These are phyloP conservation scores for Tragelaphus oryx DNA, from an alignment of 2,797 vertebrate species.

Conservation along the genomic window DNA sequence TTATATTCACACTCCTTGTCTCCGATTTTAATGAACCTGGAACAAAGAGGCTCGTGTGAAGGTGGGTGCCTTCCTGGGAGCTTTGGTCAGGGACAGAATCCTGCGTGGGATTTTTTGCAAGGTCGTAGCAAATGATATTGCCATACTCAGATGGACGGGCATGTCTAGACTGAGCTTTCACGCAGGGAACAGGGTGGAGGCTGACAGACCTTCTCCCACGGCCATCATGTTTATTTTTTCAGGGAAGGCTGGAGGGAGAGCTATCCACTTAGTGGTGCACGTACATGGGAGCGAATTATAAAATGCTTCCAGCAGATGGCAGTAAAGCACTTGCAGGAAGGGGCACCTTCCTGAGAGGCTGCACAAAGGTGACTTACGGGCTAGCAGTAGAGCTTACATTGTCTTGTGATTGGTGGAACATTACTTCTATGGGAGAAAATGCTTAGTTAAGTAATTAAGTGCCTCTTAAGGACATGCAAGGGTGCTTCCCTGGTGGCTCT, in stretches of 20 bases:
- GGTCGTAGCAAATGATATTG: not conserved
- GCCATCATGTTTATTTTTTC: not conserved
- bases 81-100: not conserved
- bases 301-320: constrained; percentile 57
- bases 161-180: not conserved
- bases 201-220: accelerated
- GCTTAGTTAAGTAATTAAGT: not conserved
- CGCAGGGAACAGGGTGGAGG: not conserved
- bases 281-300: not conserved
- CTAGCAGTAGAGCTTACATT: not conserved
- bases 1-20: constrained; percentile 96
- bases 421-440: not conserved
- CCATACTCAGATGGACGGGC: not conserved
- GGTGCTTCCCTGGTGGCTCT: not conserved
- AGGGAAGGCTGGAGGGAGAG: not conserved
- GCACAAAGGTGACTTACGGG: not conserved
- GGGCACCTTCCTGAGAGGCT: not conserved
- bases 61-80: not conserved
- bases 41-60: not conserved
- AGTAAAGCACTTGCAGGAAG: not conserved
- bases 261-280: accelerated
- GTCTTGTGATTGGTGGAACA: not conserved
- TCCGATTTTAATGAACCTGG: constrained; percentile 92
- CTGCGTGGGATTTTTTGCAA: not conserved
- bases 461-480: not conserved